Conservation (phyloP, 2,888 invertebrate species). For the Tiphia femorata region DNA sequence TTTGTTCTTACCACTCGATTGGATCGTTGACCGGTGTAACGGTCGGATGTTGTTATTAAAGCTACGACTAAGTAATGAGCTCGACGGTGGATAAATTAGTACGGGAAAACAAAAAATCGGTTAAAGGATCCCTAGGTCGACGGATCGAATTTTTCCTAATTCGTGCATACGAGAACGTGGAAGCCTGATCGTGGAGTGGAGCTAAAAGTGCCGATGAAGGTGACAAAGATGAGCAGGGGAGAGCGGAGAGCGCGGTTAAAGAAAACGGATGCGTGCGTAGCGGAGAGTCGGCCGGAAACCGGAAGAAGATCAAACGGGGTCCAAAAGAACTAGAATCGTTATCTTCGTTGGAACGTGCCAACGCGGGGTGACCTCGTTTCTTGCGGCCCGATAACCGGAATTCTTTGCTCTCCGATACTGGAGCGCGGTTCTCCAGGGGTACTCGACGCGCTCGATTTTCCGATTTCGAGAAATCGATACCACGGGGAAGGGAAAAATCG, state of each 20-base stretch:
- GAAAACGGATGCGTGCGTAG: constrained; percentile 14
- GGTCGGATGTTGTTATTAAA: background rate
- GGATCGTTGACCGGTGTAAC: background rate
- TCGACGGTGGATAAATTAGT: background rate
- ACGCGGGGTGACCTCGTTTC: constrained; percentile 35
- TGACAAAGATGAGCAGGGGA: constrained; percentile 12
- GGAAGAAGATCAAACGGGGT: constrained; percentile 29
- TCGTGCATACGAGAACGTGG: no score
- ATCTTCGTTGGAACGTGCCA: constrained; percentile 32
- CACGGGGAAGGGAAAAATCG: no score
- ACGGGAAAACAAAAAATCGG: background rate
- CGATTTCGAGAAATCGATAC: no score
- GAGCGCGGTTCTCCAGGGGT: background rate
- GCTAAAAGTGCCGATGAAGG: no score
- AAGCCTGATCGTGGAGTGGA: background rate
- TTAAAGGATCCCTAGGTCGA: background rate
- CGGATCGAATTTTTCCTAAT: background rate
- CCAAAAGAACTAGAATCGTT: constrained; percentile 33
- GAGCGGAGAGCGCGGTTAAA: background rate
- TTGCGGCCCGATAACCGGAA: constrained; percentile 19
- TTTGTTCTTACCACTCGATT: background rate
- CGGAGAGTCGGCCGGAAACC: constrained; percentile 28
- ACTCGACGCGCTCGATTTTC: background rate
- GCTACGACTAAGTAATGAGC: background rate
- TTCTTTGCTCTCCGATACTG: constrained; percentile 15